Conservation (phyloP, 2,797 vertebrate genomes). For the Phylloscopus collybita region DNA sequence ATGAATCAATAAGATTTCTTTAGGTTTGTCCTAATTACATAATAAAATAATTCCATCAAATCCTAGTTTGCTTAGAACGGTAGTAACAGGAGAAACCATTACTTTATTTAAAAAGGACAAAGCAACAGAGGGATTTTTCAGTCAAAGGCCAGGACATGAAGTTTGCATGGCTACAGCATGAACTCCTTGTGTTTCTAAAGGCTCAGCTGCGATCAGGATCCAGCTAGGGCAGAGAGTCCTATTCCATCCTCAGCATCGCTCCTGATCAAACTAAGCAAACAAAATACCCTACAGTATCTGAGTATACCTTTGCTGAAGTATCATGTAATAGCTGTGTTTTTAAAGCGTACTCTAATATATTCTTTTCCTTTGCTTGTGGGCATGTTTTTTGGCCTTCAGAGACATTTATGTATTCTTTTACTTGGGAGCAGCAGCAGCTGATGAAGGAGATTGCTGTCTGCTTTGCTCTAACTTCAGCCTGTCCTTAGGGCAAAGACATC, state of each 20-base stretch:
- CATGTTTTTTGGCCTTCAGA: background rate
- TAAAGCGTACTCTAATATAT: background rate
- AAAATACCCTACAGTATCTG: background rate
- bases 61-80: background rate
- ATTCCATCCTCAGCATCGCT: background rate
- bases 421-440: background rate
- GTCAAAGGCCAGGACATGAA: background rate
- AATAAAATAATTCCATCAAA: background rate
- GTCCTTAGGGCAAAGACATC: background rate
- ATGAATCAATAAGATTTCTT: background rate
- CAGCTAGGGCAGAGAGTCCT: background rate
- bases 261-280: background rate
- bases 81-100: background rate
- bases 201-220: background rate
- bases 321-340: background rate
- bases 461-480: background rate
- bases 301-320: background rate
- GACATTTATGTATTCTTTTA: background rate
- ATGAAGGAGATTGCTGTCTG: background rate
- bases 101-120: background rate
- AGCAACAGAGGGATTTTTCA: background rate
- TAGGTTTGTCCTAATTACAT: background rate
- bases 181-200: background rate
- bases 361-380: background rate
- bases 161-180: background rate